Evolutionary conservation across 1,140 invertebrate species (phyloP).

Genomic region (Chlorops oryzae): DNA sequence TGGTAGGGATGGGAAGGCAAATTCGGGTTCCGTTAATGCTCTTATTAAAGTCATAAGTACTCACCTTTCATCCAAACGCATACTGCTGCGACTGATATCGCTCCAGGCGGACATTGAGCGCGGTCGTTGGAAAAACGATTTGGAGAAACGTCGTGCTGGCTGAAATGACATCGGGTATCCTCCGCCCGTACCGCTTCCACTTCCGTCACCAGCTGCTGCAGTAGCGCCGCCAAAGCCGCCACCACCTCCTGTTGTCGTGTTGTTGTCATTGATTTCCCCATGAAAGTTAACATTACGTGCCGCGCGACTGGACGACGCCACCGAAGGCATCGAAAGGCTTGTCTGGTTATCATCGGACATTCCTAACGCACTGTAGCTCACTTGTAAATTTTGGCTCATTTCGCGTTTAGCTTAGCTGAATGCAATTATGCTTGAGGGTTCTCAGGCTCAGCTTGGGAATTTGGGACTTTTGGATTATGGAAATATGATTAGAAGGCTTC

Average conservation of each 20-base stretch:
- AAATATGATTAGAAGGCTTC: too few species aligned
- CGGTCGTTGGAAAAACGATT: constrained; percentile 52
- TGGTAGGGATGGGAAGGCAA: neutral
- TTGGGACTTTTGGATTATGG: too few species aligned
- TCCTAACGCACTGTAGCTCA: constrained; percentile 45
- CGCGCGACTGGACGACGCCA: constrained; percentile 45
- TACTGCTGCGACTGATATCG: constrained; percentile 71
- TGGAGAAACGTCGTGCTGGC: constrained; percentile 48
- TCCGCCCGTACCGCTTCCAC: constrained; percentile 44
- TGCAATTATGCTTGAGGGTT: too few species aligned
- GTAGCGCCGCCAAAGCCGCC: neutral
- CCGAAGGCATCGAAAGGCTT: constrained; percentile 33
- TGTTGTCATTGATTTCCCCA: constrained; percentile 52
- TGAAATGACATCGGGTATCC: constrained; percentile 52
- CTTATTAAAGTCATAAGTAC: constrained; percentile 20
- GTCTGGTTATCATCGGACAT: constrained; percentile 47
- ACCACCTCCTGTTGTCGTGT: too few species aligned
- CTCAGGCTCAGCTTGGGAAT: neutral
- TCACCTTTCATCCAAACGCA: constrained; percentile 74
- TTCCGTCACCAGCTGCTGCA: constrained; percentile 2
- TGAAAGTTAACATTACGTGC: constrained; percentile 66
- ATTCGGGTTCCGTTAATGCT: neutral
- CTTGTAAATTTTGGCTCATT: constrained; percentile 46
- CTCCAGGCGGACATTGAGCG: constrained; percentile 81
- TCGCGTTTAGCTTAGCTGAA: constrained; percentile 16